These are phyloP conservation scores for Noctua fimbriata DNA, from an alignment of 2,888 invertebrate species.

Conservation along the genomic window DNA sequence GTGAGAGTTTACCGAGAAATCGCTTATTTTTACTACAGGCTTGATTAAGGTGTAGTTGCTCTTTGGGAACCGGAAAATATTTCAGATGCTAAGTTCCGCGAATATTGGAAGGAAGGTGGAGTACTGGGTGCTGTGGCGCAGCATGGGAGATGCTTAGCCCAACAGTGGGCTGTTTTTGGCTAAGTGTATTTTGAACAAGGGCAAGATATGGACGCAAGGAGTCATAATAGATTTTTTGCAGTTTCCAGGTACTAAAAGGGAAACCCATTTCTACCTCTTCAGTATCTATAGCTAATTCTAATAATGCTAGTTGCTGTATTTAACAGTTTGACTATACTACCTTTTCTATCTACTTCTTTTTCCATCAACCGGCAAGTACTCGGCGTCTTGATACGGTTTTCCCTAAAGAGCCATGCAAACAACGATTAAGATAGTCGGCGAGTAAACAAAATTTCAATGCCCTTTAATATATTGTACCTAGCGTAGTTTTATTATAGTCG, in stretches of 20 bases:
- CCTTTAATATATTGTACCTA: conserved; percentile 66
- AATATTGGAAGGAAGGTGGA: background rate
- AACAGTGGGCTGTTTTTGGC: background rate
- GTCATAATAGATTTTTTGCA: background rate
- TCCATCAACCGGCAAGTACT: conserved; percentile 22
- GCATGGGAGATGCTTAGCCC: background rate
- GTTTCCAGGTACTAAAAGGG: background rate
- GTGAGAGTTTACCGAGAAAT: conserved; percentile 28
- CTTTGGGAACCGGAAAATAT: background rate
- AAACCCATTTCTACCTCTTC: background rate
- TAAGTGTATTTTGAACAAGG: background rate
- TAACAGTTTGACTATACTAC: background rate
- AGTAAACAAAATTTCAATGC: conserved; percentile 70
- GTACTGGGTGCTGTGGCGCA: background rate
- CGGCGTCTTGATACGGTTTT: conserved; percentile 57
- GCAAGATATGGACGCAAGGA: background rate
- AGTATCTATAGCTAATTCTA: background rate
- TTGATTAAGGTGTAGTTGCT: conserved; percentile 17
- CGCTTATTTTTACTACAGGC: conserved; percentile 1
- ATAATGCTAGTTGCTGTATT: background rate
- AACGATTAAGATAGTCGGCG: conserved; percentile 65
- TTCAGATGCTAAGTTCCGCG: background rate
- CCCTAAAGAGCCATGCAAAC: conserved; percentile 66
- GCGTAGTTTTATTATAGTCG: conserved; percentile 57
- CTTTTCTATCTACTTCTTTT: background rate